Conservation (phyloP, 1,140 invertebrate species). For the Ooceraea biroi region DNA sequence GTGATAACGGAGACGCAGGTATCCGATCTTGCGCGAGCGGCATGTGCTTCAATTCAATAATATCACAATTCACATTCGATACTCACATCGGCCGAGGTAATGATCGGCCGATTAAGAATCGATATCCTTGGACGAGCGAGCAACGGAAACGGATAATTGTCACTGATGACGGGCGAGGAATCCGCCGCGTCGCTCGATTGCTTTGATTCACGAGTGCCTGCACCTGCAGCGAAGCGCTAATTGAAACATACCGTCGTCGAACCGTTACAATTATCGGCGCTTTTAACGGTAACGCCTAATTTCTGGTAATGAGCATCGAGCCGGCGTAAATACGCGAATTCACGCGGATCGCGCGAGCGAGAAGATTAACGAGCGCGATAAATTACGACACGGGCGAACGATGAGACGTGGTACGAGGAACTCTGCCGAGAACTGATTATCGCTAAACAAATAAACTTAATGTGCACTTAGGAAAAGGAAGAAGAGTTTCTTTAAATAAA, state of each 20-base stretch:
- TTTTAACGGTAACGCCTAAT: slow-evolving; percentile 52
- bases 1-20: neutral
- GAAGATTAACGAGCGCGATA: slow-evolving; percentile 57
- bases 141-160: slow-evolving; percentile 55
- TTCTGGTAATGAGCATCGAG: slow-evolving; percentile 52
- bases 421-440: slow-evolving; percentile 24
- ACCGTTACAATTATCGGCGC: slow-evolving; percentile 62
- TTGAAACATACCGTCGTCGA: slow-evolving; percentile 58
- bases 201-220: slow-evolving; percentile 53
- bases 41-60: slow-evolving; percentile 8
- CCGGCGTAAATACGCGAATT: slow-evolving; percentile 45
- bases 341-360: slow-evolving; percentile 51
- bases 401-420: slow-evolving; percentile 40
- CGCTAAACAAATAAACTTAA: slow-evolving; percentile 6
- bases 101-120: slow-evolving; percentile 39
- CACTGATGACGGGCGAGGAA: slow-evolving; percentile 37
- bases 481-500: neutral
- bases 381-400: slow-evolving; percentile 41
- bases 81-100: neutral
- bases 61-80: neutral
- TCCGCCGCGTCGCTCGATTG: slow-evolving; percentile 43
- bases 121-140: slow-evolving; percentile 20
- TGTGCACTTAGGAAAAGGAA: slow-evolving; percentile 2
- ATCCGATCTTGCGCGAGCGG: neutral
- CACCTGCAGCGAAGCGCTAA: slow-evolving; percentile 21